These are phyloP conservation scores for Pseudomyrmex dendroicus DNA, from an alignment of 1,140 invertebrate species.

Conservation along the genomic window DNA sequence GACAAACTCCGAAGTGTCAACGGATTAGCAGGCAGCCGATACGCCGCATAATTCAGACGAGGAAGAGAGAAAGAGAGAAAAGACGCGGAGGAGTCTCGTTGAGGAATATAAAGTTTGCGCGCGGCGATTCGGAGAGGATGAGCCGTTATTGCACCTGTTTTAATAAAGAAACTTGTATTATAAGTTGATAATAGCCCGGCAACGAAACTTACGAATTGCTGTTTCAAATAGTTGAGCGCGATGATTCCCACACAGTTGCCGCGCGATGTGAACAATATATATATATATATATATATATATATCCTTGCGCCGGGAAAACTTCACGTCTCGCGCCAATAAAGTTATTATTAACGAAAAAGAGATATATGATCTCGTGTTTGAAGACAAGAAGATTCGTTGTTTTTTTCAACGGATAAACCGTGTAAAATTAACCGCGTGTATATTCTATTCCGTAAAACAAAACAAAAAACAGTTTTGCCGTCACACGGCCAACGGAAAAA, in stretches of 20 bases:
- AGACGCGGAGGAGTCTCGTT: neutral
- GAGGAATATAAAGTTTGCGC: neutral
- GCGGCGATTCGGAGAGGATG: neutral
- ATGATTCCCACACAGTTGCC: neutral
- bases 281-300: neutral
- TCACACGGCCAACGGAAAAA: no score
- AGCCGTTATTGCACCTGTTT: conserved; percentile 19
- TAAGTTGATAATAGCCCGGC: neutral
- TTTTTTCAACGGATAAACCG: neutral
- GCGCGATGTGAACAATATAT: neutral
- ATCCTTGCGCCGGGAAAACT: neutral
- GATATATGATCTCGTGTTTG: neutral
- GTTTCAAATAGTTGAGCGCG: conserved; percentile 12
- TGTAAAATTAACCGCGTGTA: neutral
- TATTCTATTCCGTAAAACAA: neutral
- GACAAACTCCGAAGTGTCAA: conserved; percentile 43
- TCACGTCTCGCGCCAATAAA: neutral
- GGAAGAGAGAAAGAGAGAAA: neutral
- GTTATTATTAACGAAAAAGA: conserved; percentile 19
- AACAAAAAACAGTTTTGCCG: no score
- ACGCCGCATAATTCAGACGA: conserved; percentile 31
- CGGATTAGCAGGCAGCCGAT: conserved; percentile 25
- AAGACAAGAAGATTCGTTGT: neutral
- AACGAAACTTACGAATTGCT: conserved; percentile 5
- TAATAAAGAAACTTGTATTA: conserved; percentile 37